Conservation (phyloP, 2,888 invertebrate genomes). For the Ptychoptera albimana region DNA sequence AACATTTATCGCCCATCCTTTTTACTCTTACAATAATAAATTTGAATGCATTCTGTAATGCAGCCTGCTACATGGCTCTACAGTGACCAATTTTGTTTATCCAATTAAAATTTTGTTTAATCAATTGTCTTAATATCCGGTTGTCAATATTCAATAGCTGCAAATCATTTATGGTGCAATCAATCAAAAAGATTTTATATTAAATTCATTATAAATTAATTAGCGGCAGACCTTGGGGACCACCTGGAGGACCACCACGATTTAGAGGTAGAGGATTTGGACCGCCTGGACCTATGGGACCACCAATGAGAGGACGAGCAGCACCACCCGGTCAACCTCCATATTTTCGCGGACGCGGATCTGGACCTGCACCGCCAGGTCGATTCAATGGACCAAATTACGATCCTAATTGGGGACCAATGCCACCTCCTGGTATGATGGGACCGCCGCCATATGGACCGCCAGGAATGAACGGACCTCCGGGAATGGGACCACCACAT, state of each 20-base stretch:
- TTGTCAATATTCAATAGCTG: no score
- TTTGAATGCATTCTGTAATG: no score
- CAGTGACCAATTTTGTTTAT: no score
- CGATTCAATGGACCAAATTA: slow-evolving; percentile 23
- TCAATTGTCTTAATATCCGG: no score
- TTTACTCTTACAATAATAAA: no score
- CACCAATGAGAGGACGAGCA: slow-evolving; percentile 25
- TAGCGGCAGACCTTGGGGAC: neutral
- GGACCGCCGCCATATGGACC: slow-evolving; percentile 30
- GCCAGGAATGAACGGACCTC: slow-evolving; percentile 30
- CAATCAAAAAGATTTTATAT: neutral
- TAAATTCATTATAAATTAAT: neutral
- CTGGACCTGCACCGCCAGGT: slow-evolving; percentile 34
- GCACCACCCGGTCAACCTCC: slow-evolving; percentile 36
- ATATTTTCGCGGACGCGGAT: slow-evolving; percentile 33
- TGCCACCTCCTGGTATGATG: slow-evolving; percentile 3
- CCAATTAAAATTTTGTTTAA: no score
- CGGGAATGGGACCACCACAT: slow-evolving; percentile 18
- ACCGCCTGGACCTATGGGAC: slow-evolving; percentile 30
- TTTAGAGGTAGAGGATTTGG: slow-evolving; percentile 54
- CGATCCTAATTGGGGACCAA: slow-evolving; percentile 52
- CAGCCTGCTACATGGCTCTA: no score
- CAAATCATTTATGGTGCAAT: neutral
- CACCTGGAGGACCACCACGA: slow-evolving; percentile 36
- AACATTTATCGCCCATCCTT: no score